Conservation (phyloP, 2,888 invertebrate genomes). For the Rhaphigaster nebulosa region DNA sequence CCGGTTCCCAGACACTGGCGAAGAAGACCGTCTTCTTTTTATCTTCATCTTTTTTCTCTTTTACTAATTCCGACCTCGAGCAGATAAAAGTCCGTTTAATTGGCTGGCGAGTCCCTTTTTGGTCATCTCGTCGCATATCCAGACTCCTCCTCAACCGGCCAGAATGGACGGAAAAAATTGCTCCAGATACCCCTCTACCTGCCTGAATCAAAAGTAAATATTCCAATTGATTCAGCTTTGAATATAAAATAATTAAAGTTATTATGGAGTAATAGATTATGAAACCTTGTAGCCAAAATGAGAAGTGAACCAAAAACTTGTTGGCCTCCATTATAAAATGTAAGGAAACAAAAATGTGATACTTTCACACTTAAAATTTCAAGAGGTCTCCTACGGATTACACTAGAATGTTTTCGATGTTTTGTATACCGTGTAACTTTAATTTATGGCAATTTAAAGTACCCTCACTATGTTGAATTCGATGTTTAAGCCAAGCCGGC, state of each 20-base stretch:
- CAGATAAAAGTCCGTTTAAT: constrained; percentile 49
- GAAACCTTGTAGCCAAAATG: neutral
- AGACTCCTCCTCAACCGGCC: constrained; percentile 5
- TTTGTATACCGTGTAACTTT: too few relatives aligned
- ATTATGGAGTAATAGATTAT: neutral
- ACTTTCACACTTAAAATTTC: neutral
- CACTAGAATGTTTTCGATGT: too few relatives aligned
- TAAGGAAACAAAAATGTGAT: neutral
- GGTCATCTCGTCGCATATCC: constrained; percentile 43
- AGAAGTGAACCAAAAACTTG: neutral
- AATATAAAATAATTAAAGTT: too few relatives aligned
- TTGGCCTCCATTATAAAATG: neutral
- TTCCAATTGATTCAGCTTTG: neutral
- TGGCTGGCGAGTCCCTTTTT: constrained; percentile 35
- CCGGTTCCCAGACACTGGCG: constrained; percentile 23
- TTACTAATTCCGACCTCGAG: constrained; percentile 42
- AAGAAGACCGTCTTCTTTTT: constrained; percentile 26
- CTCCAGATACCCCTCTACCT: neutral
- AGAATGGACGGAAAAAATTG: constrained; percentile 9
- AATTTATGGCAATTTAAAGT: too few relatives aligned
- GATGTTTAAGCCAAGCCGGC: too few relatives aligned
- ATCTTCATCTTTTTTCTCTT: neutral
- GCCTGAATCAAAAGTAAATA: neutral
- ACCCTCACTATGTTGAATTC: too few relatives aligned
- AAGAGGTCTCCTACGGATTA: too few relatives aligned